A percentile compares a stretch with the other conserved stretches of the same genome.
Evolutionary conservation across 2,113 vertebrate species (phyloP).

Genomic region (Bos indicus): DNA sequence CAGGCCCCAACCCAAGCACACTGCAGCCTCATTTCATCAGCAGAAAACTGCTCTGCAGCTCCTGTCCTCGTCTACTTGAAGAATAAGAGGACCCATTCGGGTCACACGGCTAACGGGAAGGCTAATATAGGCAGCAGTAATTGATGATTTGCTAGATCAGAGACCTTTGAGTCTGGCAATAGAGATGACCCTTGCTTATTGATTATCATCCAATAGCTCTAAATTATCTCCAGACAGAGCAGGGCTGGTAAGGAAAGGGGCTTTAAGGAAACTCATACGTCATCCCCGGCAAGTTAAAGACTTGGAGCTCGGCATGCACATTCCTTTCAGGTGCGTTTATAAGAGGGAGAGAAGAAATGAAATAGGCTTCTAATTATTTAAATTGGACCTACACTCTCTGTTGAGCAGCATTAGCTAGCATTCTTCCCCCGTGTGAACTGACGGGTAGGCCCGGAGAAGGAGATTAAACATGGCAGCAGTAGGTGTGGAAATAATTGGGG

Average conservation of each 20-base stretch:
- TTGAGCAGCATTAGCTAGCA: conserved; percentile 33
- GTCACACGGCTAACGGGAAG: conserved; percentile 35
- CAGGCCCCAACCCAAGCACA: background rate
- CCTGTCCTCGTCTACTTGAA: background rate
- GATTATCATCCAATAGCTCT: conserved; percentile 52
- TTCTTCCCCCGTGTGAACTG: background rate
- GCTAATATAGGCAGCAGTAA: conserved; percentile 25
- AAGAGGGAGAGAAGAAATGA: conserved; percentile 48
- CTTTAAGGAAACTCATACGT: conserved; percentile 32
- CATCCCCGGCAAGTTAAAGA: conserved; percentile 25
- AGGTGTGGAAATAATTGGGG: conserved; percentile 65
- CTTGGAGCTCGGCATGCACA: background rate
- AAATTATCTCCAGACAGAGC: conserved; percentile 29
- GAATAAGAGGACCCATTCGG: conserved; percentile 1
- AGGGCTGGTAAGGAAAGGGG: conserved; percentile 15
- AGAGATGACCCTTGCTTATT: conserved; percentile 55
- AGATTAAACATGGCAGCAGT: conserved; percentile 67
- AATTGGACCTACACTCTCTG: conserved; percentile 48
- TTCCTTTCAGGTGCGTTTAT: conserved; percentile 49
- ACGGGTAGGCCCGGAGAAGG: conserved; percentile 8
- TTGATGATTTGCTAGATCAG: conserved; percentile 37
- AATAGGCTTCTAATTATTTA: conserved; percentile 65
- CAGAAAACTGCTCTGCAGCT: background rate
- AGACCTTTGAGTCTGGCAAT: conserved; percentile 12
- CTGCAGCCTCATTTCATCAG: conserved; percentile 22